These are phyloP conservation scores for Recurvirostra avosetta DNA, from an alignment of 2,113 vertebrate genomes.

Conservation along the genomic window DNA sequence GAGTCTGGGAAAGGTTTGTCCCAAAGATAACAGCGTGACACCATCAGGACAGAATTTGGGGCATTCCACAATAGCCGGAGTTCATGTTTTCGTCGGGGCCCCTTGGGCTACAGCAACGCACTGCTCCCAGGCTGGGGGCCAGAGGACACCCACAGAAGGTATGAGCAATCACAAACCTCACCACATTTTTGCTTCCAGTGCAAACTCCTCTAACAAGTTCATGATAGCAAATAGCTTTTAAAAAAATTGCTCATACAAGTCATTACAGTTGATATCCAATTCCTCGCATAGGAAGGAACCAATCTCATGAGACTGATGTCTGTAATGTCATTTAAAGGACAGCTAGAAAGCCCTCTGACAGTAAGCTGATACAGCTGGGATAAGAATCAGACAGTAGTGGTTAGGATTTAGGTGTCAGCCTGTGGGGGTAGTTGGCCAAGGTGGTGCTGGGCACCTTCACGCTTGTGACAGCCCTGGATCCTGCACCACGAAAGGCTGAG, in stretches of 20 bases:
- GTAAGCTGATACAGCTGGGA: background rate
- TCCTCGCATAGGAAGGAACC: background rate
- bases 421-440: background rate
- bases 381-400: accelerated
- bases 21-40: background rate
- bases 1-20: background rate
- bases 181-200: background rate
- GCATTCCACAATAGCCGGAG: background rate
- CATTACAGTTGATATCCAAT: background rate
- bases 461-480: background rate
- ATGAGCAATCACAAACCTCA: background rate
- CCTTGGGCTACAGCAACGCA: background rate
- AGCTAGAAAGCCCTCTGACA: background rate
- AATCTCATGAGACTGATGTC: background rate
- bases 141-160: background rate
- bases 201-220: background rate
- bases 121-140: background rate
- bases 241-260: background rate
- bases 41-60: background rate
- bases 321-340: background rate
- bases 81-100: background rate
- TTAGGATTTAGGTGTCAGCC: background rate
- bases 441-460: background rate
- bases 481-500: background rate
- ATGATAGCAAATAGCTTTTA: background rate